Base-by-base conservation (phyloP, 2,888 invertebrate species). In the Eupithecia inturbata region DNA sequence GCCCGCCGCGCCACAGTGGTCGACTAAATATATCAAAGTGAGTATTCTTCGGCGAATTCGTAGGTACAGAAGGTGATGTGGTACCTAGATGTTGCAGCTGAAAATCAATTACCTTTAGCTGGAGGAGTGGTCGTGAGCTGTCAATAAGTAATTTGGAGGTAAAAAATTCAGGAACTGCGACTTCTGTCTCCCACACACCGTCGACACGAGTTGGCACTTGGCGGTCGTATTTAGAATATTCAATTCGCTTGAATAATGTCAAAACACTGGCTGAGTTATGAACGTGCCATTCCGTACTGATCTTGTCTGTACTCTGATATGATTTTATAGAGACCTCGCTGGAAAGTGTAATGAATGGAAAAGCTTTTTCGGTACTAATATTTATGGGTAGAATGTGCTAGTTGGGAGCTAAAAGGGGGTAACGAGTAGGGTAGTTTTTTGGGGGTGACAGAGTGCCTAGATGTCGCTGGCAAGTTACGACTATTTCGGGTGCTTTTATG, bases 231-330 rank as follows among this genome's bases (percentile, higher is more conserved):
- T 84, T 85, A 85, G 85, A 87, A 88, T 85, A 87, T 88, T 85
- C 86, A 85, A 85, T 87, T 85, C 82, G 79, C 69, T 76, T 87
- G 85, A 89, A 87, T 87, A 86, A 89, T 84, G 84, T 80, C 78
- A 77, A 80, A 79, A 82, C 83, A 82, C 83, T 16, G 79, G 67
- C 79, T 87, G 84, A 88, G 86, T 86, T 85, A 88, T 85, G 72
- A 70, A 68, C 57, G 68, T 22, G 57, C n/a, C n/a, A n/a, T n/a
- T n/a, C 67, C 22, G 67, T 60, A 62, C 68, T 26, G 39, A 64
- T 45, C 66, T 45, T 26, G 66, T 66, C 66, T 72, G 72, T 72
- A 70, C 72, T 49, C 62, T 72, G 63, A n/a, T 39, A 39, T 67
- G 68, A 57, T 70, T 72, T 72, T 67, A 70, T 62, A 70, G 63